Conservation (phyloP, 2,888 invertebrate species). For the Minunthozetes semirufus region DNA sequence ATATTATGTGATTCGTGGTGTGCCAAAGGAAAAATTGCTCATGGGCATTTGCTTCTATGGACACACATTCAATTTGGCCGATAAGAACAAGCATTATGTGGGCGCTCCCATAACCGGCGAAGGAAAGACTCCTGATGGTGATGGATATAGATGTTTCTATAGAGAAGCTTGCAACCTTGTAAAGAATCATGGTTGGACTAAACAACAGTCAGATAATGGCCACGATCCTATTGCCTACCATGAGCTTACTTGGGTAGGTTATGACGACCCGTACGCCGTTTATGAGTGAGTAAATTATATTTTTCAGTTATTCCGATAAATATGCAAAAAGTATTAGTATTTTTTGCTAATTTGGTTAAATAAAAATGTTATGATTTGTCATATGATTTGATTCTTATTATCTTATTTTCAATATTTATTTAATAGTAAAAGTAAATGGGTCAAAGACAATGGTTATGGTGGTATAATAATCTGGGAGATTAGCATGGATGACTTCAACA, state of each 20-base stretch:
- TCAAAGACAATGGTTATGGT: slow-evolving; percentile 13
- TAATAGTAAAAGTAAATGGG: slow-evolving; percentile 18
- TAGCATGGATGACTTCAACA: background rate
- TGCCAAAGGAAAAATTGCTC: background rate
- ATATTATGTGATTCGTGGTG: background rate
- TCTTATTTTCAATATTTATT: background rate
- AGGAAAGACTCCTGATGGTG: background rate
- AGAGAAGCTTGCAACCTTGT: background rate
- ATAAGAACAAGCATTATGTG: background rate
- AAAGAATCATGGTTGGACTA: slow-evolving; percentile 11
- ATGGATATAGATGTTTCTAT: background rate
- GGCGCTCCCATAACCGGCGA: background rate
- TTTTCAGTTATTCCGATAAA: background rate
- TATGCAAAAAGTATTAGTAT: too few relatives aligned
- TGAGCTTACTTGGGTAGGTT: slow-evolving; percentile 10
- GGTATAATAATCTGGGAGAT: slow-evolving; percentile 28
- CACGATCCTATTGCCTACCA: slow-evolving; percentile 2
- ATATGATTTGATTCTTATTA: too few relatives aligned
- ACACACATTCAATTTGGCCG: slow-evolving; percentile 8
- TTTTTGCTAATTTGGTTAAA: too few relatives aligned
- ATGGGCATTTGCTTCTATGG: slow-evolving; percentile 11
- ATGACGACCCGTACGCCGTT: slow-evolving; percentile 20
- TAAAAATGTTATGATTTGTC: too few relatives aligned
- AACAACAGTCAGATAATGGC: background rate
- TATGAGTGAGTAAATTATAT: background rate